These are phyloP conservation scores for Datnioides undecimradiatus DNA, from an alignment of 2,113 vertebrate genomes.

Conservation along the genomic window DNA sequence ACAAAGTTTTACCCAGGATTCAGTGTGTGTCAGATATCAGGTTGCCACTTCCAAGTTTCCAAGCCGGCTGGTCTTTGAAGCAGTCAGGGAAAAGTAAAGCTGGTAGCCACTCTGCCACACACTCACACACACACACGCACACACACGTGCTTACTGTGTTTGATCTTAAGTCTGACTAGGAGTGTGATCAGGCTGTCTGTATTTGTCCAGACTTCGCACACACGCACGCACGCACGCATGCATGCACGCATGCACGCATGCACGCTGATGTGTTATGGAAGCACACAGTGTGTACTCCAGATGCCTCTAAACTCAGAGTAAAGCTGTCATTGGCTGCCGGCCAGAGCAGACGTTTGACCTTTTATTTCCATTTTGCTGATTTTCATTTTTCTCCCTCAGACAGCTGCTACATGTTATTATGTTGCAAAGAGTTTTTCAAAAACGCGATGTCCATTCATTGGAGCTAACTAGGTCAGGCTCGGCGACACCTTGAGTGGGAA, in stretches of 20 bases:
- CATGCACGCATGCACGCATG: neutral
- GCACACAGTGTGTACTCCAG: slow-evolving; percentile 1
- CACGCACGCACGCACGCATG: neutral
- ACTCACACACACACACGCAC: neutral
- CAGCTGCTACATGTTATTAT: slow-evolving; percentile 22
- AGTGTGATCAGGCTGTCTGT: slow-evolving; percentile 26
- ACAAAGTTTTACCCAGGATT: neutral
- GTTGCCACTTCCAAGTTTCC: slow-evolving; percentile 13
- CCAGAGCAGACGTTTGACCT: slow-evolving; percentile 24
- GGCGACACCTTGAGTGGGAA: neutral
- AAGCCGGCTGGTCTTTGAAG: neutral
- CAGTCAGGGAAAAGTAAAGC: slow-evolving; percentile 5
- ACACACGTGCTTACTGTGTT: slow-evolving; percentile 11
- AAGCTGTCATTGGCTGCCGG: slow-evolving; percentile 17
- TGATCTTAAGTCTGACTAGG: slow-evolving; percentile 6
- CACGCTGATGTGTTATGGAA: slow-evolving; percentile 9
- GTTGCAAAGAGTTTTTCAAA: neutral
- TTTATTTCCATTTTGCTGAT: slow-evolving; percentile 20
- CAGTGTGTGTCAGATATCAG: neutral
- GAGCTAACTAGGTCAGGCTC: slow-evolving; percentile 14
- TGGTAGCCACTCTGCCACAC: neutral
- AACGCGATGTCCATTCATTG: slow-evolving; percentile 3
- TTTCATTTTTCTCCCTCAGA: slow-evolving; percentile 4
- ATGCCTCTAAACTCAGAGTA: slow-evolving; percentile 19
- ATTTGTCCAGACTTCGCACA: slow-evolving; percentile 28